Evolutionary conservation across 2,113 vertebrate genomes (phyloP).

Genomic region (Vulpes ferrilata): DNA sequence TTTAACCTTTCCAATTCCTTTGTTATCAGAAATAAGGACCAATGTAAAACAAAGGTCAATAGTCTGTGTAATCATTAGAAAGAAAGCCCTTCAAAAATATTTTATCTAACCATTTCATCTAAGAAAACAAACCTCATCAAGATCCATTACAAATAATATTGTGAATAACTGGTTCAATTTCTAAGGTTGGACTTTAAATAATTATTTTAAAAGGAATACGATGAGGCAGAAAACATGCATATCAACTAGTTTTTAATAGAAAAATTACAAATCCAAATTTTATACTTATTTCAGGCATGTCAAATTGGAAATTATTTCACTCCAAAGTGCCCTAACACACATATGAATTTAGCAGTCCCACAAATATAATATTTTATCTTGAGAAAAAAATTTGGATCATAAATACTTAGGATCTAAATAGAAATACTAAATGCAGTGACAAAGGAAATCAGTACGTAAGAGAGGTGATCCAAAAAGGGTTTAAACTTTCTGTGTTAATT

Average conservation of each 20-base stretch:
- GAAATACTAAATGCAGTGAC: neutral
- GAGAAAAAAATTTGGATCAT: neutral
- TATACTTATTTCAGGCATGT: constrained; percentile 20
- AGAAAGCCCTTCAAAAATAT: constrained; percentile 29
- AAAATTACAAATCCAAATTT: constrained; percentile 22
- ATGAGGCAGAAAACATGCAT: neutral
- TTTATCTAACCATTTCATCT: neutral
- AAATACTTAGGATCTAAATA: constrained; percentile 22
- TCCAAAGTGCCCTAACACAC: neutral
- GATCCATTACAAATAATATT: constrained; percentile 28
- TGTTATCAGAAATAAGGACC: constrained; percentile 31
- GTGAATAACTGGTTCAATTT: neutral
- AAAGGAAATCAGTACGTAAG: constrained; percentile 6
- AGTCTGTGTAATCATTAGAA: constrained; percentile 17
- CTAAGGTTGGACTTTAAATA: constrained; percentile 13
- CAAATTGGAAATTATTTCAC: neutral
- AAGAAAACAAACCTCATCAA: constrained; percentile 52
- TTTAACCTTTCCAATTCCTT: constrained; percentile 28
- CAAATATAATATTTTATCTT: neutral
- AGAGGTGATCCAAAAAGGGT: neutral
- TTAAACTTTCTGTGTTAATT: constrained; percentile 11
- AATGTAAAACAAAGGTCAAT: constrained; percentile 1
- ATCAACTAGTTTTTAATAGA: neutral
- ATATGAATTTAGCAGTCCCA: neutral
- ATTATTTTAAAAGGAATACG: constrained; percentile 41